Base-by-base conservation (phyloP, 2,888 invertebrate species). In the Hirtodrosophila duncani region DNA sequence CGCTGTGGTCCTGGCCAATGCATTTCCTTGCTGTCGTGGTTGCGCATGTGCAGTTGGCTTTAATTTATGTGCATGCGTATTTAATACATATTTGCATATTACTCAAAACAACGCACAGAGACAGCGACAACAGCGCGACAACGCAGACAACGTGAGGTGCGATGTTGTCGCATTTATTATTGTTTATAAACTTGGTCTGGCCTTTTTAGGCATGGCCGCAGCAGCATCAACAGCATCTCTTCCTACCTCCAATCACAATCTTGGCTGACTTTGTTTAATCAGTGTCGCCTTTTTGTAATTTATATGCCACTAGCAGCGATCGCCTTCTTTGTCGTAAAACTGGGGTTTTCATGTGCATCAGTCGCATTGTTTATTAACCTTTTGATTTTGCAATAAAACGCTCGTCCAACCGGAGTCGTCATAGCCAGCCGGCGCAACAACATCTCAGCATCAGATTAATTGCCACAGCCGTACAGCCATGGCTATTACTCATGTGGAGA, bases 1-100 rank as follows among this genome's bases (percentile, higher is more conserved):
- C 48, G 9, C 20, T 29, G 18, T 29, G 23, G 26, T 74, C 68
- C 74, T 72, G 70, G 33, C 21, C 48, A 34, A 38, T 59, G 67
- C 62, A 68, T 72, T 74, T 74, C 66, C 74, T 74, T 67, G 67
- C 63, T n/a, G n/a, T n/a, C n/a, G n/a, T n/a, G n/a, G n/a, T n/a
- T n/a, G n/a, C n/a, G n/a, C n/a, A n/a, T n/a, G n/a, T 49, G 62
- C 62, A 50, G 62, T 52, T 49, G 34, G 39, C n/a, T 51, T 38
- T 72, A 70, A 78, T 74, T 74, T 78, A 74, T 78, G 63, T 50
- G 60, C 46, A 34, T 55, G 59, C 58, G 71, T 67, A 71, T 77
- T 79, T 63, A 69, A 77, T 52, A 62, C 43, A 44, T 52, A 79
- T 72, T 72, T 79, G 79, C 77, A 77, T 75, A 75, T 77, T 74